Conservation (phyloP, 2,888 invertebrate species). For the Isotomurus palustris region DNA sequence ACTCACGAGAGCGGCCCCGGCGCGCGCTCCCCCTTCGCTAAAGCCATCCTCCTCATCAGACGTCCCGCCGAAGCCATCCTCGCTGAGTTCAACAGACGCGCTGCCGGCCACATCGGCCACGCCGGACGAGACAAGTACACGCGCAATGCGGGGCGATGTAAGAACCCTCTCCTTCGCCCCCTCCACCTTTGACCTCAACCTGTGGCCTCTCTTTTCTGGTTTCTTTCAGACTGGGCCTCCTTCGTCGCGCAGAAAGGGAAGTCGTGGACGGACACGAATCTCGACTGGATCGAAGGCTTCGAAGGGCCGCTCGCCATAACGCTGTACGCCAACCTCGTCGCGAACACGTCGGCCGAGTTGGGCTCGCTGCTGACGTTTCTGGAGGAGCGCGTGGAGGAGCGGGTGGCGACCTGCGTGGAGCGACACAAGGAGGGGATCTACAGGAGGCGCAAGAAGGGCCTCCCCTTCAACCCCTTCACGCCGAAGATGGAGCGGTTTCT, state of each 20-base stretch:
- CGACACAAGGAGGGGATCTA: conserved; percentile 67
- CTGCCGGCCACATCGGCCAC: conserved; percentile 74
- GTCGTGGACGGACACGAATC: conserved; percentile 65
- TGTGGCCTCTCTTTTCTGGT: too few relatives aligned
- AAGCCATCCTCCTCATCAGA: conserved; percentile 66
- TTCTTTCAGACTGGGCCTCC: conserved; percentile 62
- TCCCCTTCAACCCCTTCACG: conserved; percentile 66
- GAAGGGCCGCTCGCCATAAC: conserved; percentile 64
- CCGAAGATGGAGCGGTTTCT: conserved; percentile 58
- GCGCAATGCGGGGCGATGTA: conserved; percentile 61
- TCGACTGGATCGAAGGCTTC: conserved; percentile 66
- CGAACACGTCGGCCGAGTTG: conserved; percentile 55
- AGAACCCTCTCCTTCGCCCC: conserved; percentile 44
- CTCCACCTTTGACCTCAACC: too few relatives aligned
- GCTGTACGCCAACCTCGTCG: conserved; percentile 65
- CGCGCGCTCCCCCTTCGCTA: conserved; percentile 59
- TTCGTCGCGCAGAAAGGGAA: conserved; percentile 64
- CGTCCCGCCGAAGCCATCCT: conserved; percentile 68
- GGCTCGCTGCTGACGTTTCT: conserved; percentile 54
- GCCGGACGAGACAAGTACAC: conserved; percentile 63
- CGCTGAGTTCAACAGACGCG: conserved; percentile 75
- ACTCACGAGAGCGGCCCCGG: conserved; percentile 68
- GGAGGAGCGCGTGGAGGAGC: conserved; percentile 46
- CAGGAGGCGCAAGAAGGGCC: conserved; percentile 61
- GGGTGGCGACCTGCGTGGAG: conserved; percentile 58